A percentile compares a stretch with the other conserved stretches of the same genome.
Conservation (phyloP, 2,888 invertebrate species). For the Leucophenga maculata region DNA sequence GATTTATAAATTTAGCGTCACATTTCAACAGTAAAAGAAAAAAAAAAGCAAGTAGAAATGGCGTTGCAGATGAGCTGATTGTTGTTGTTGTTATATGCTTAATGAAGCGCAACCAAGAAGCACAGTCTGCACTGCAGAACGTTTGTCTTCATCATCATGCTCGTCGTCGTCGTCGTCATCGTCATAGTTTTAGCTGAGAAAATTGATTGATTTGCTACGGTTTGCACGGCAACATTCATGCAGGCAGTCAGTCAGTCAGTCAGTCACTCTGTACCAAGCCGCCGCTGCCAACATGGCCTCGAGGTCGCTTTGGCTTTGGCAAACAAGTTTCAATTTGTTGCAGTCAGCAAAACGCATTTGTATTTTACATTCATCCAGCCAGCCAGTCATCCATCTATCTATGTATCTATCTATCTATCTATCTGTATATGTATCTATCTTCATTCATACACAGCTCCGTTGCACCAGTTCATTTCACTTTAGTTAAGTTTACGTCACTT, state of each 20-base stretch:
- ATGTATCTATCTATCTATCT: no score
- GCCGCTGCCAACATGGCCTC: constrained; percentile 24
- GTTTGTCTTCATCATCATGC: no score
- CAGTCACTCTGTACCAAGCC: background rate
- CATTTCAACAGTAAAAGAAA: constrained; percentile 41
- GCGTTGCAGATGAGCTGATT: constrained; percentile 63
- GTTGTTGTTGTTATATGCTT: constrained; percentile 47
- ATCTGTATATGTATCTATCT: no score
- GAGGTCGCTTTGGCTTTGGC: constrained; percentile 4
- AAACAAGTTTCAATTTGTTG: constrained; percentile 24
- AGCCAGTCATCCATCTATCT: no score
- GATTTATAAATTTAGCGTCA: constrained; percentile 53
- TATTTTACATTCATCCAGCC: constrained; percentile 51
- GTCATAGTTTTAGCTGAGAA: constrained; percentile 46
- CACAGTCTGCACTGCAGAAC: constrained; percentile 32
- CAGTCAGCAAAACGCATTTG: constrained; percentile 54
- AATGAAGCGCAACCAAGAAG: constrained; percentile 55
- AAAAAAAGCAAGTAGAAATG: constrained; percentile 43
- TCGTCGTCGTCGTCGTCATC: constrained; percentile 1
- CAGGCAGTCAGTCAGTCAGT: constrained; percentile 30
- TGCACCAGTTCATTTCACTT: background rate
- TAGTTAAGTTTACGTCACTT: no score
- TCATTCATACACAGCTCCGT: background rate
- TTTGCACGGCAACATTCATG: constrained; percentile 47
- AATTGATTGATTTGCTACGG: constrained; percentile 69